These are phyloP conservation scores for Euphonia xanthogaster DNA, from an alignment of 2,797 vertebrate genomes.

Conservation along the genomic window DNA sequence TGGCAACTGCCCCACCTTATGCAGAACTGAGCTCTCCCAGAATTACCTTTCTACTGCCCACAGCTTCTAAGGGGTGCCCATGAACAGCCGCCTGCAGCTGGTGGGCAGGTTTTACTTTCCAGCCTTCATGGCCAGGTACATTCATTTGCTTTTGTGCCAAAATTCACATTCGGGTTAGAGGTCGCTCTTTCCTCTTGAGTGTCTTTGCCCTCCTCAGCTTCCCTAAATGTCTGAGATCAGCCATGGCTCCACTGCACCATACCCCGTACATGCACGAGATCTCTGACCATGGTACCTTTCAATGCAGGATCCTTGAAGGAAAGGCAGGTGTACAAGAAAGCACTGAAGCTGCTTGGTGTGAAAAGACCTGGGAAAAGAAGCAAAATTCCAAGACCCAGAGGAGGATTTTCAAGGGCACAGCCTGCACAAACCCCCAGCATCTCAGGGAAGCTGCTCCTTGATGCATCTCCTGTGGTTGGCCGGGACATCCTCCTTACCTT, in stretches of 20 bases:
- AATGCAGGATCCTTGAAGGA: slow-evolving; percentile 71
- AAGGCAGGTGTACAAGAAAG: slow-evolving; percentile 73
- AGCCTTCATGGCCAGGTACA: background rate
- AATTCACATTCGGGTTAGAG: background rate
- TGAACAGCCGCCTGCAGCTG: background rate
- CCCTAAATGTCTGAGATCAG: background rate
- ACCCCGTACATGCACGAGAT: fast-evolving
- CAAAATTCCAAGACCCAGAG: background rate
- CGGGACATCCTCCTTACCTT: slow-evolving; percentile 81
- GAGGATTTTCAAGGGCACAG: background rate
- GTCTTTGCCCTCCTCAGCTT: background rate
- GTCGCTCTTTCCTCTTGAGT: background rate
- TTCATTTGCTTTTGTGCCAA: background rate
- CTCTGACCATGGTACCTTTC: background rate
- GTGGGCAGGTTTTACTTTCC: background rate
- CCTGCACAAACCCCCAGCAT: background rate
- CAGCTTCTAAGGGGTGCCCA: background rate
- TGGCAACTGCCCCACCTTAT: background rate
- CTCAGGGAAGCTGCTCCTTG: slow-evolving; percentile 77
- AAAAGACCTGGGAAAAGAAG: background rate
- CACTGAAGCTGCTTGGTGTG: slow-evolving; percentile 57
- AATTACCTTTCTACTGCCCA: background rate
- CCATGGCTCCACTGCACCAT: background rate
- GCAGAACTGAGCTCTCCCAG: background rate
- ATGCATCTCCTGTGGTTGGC: slow-evolving; percentile 78